Evolutionary conservation across 2,113 vertebrate species (phyloP).

Genomic region (Oryzias curvinotus): DNA sequence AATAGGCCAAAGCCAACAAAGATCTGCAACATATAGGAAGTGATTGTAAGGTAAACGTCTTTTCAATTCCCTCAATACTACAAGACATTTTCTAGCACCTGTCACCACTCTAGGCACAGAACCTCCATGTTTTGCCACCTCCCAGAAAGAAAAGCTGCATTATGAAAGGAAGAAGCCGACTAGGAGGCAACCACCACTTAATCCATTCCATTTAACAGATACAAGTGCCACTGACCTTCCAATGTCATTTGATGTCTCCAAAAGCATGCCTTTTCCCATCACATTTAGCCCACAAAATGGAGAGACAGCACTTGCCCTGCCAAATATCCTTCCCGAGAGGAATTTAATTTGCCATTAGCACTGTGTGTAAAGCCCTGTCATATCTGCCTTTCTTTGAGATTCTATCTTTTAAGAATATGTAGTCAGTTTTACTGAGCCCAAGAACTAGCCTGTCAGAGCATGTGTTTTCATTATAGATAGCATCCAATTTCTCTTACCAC

Average conservation of each 20-base stretch:
- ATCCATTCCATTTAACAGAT: constrained; percentile 79
- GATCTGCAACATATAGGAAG: constrained; percentile 61
- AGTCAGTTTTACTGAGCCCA: constrained; percentile 79
- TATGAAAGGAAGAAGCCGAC: constrained; percentile 71
- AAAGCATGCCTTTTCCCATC: constrained; percentile 69
- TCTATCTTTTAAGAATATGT: constrained; percentile 78
- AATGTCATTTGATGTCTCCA: constrained; percentile 74
- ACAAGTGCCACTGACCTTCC: constrained; percentile 78
- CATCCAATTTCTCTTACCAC: constrained; percentile 88
- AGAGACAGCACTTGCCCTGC: constrained; percentile 67
- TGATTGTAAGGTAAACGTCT: constrained; percentile 65
- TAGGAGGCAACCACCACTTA: constrained; percentile 75
- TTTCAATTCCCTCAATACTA: constrained; percentile 70
- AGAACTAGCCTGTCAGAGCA: constrained; percentile 84
- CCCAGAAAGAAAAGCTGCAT: constrained; percentile 71
- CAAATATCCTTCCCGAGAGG: constrained; percentile 72
- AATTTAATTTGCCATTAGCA: constrained; percentile 80
- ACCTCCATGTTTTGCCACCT: constrained; percentile 56
- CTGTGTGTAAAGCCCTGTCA: constrained; percentile 73
- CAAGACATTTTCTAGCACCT: constrained; percentile 70
- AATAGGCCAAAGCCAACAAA: constrained; percentile 53
- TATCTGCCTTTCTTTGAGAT: constrained; percentile 74
- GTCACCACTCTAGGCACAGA: constrained; percentile 66
- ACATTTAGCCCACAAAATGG: constrained; percentile 66
- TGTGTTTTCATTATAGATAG: constrained; percentile 94